Evolutionary conservation across 23 tunicate species (phyloP).

Genomic region (Oikopleura albicans): DNA sequence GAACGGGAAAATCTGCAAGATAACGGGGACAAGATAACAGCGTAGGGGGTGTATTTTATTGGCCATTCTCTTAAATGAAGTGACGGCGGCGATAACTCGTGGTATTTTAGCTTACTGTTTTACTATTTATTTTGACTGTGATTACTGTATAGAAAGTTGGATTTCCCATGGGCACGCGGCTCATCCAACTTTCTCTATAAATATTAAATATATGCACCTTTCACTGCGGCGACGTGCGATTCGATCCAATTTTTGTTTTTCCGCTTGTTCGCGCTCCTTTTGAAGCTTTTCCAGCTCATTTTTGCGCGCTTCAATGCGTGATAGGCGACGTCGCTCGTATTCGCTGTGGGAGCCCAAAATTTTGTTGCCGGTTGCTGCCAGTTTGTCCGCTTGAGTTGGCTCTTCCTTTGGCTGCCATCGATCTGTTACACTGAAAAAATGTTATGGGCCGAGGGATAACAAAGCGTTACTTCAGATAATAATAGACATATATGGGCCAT

Average conservation of each 20-base stretch:
- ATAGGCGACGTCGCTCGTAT: background rate
- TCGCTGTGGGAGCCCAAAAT: background rate
- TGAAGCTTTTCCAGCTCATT: background rate
- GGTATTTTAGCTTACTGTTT: too few relatives aligned
- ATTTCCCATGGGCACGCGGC: too few relatives aligned
- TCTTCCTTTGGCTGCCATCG: slow-evolving; percentile 12
- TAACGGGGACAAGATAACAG: too few relatives aligned
- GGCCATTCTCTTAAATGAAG: too few relatives aligned
- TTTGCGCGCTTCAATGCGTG: background rate
- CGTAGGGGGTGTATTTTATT: too few relatives aligned
- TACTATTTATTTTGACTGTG: too few relatives aligned
- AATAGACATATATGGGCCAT: too few relatives aligned
- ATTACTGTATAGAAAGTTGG: too few relatives aligned
- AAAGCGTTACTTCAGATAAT: too few relatives aligned
- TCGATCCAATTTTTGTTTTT: background rate
- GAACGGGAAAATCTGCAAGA: too few relatives aligned
- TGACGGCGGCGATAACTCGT: too few relatives aligned
- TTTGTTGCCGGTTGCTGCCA: background rate
- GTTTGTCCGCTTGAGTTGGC: background rate
- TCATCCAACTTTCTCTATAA: too few relatives aligned
- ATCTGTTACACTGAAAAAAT: background rate
- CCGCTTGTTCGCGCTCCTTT: background rate
- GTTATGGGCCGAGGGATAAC: background rate
- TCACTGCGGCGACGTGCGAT: background rate
- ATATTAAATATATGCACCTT: background rate